Base-by-base conservation (phyloP, 2,888 invertebrate species). In the Gandaritis pyraliata region DNA sequence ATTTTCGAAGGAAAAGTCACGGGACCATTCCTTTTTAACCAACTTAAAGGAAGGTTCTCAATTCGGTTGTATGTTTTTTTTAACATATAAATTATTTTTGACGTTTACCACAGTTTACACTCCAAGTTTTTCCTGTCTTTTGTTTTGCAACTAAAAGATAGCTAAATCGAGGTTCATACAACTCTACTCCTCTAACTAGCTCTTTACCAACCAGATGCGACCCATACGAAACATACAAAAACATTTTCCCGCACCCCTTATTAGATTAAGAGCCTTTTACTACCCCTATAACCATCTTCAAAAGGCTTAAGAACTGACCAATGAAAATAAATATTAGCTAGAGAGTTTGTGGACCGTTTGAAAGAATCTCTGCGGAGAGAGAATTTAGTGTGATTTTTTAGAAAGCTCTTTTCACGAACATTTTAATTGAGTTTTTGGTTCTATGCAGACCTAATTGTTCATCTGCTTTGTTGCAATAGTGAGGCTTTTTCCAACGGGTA, bases 241-340 rank as follows among this genome's bases (percentile, higher is more conserved):
- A 47, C 45, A 49, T 54, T 43, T 50, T 29, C 18, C 15, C 49
- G 15, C 47, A 30, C 39, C 18, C 36, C 43, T 60, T 39, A 60
- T 55, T 43, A 45, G 36, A 60, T 51, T 61, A 55, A 30, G 13
- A 43, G 45, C 55, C 60, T 61, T 54, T 50, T 41, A 46, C 18
- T 16, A 13, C 58, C 59, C 12, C 59, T 55, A 54, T 49, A 59
- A 54, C 53, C 54, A 60, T 55, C 50, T 55, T 49, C 46, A 23
- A 55, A 46, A 55, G 29, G 50, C 30, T n/a, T 45, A 45, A 18
- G 39, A 50, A 55, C 30, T 30, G 41, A n/a, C 30, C 54, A 61
- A 38, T 61, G 55, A 61, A 54, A 58, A 45, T 58, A 53, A 53
- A 45, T 41, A 61, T 61, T 51, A 39, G 29, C 51, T 41, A 15